Conservation (phyloP, 2,888 invertebrate species). For the Prosapia bicincta region DNA sequence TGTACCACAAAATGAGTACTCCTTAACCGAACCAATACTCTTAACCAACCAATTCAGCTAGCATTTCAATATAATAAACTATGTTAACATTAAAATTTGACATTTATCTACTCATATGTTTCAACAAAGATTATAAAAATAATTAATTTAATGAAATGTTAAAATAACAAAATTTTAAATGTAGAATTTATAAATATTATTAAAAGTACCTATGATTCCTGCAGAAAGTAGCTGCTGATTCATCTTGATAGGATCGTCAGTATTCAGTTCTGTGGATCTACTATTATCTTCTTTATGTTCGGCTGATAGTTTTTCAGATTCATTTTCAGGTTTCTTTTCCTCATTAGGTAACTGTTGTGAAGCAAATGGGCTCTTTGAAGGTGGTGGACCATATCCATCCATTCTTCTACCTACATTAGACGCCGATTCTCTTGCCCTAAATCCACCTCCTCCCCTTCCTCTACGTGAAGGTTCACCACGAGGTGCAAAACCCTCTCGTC, state of each 20-base stretch:
- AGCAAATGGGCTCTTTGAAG: conserved; percentile 70
- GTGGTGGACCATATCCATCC: conserved; percentile 76
- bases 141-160: neutral
- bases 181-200: neutral
- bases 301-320: neutral
- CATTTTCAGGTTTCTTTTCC: conserved; percentile 15
- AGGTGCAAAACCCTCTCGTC: conserved; percentile 71
- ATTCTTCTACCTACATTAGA: conserved; percentile 55
- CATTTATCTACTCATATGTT: too few species aligned
- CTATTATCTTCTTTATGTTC: conserved; percentile 6
- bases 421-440: conserved; percentile 9
- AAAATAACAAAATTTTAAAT: neutral
- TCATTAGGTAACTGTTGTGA: neutral
- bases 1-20: too few species aligned
- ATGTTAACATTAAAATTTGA: too few species aligned
- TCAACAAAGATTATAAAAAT: neutral
- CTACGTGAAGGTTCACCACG: conserved; percentile 86
- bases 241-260: conserved; percentile 19
- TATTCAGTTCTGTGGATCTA: conserved; percentile 4
- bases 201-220: conserved; percentile 21
- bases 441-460: conserved; percentile 58
- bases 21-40: too few species aligned
- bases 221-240: conserved; percentile 22
- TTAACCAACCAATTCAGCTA: too few species aligned
- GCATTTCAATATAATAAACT: too few species aligned